Base-by-base conservation (phyloP, 2,797 vertebrate genomes). In the Bucorvus abyssinicus region DNA sequence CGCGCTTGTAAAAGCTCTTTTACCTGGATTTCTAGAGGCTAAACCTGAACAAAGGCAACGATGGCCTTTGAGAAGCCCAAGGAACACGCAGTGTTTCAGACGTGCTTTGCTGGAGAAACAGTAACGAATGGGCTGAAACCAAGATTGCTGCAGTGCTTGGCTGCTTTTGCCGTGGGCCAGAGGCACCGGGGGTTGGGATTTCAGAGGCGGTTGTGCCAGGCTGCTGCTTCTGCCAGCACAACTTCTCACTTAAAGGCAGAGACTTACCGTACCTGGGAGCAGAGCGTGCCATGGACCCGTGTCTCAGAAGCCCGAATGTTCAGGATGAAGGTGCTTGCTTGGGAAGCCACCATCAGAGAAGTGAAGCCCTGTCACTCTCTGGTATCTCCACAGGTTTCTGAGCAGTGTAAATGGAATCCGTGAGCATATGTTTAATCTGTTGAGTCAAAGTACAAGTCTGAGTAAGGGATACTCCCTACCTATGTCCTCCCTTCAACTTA, bases 201-300 rank as follows among this genome's bases (percentile, higher is more conserved):
- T 60, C 36, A 32, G 78, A 60, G 40, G 26, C 40, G 42, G 19
- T 23, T 65, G 22, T 65, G 52, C 22, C 26, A 59, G 40, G 26
- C 34, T 77, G 30, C 71, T 65, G 2, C 45, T 70, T 71, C 50
- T 42, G 22, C 21, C 64, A 70, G 42, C 7, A 21, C 52, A 64
- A 4, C 32, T 82, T 47, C 23, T 42, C 16, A 18, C 32, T 55
- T 57, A 44, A 53, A 71, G 27, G 32, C 9, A 60, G 10, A 61
- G 32, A 55, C 20, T 42, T 49, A 21, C 29, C 8, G 12, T 45
- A 14, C 45, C 52, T 59, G 47, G 63, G 63, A 42, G 38, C 57
- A 21, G 3, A 34, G 40, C 0, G 0, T 36, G 50, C 45, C 19
- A 1, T 44, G 42, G 60, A 14, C 21, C 27, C 23, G 29, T 50